These are phyloP conservation scores for Paramacrobiotus metropolitanus DNA, from an alignment of 1,140 invertebrate genomes.

Conservation along the genomic window DNA sequence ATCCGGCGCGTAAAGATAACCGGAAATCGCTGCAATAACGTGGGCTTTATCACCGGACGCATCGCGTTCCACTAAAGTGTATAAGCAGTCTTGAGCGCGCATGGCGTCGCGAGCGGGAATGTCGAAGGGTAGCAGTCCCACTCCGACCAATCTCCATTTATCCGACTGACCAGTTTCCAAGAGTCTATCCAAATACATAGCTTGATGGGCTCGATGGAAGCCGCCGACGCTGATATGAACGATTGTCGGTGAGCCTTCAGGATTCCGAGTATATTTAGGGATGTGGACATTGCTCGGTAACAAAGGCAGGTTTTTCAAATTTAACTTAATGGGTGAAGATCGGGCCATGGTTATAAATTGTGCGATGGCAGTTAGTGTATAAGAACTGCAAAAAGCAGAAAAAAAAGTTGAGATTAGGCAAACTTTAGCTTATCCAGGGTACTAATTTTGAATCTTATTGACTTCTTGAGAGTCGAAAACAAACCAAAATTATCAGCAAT, in stretches of 20 bases:
- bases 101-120: slow-evolving; percentile 2
- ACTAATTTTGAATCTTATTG: too few relatives aligned
- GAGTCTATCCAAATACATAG: neutral
- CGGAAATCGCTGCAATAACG: neutral
- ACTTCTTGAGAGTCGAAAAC: too few relatives aligned
- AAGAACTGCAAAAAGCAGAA: too few relatives aligned
- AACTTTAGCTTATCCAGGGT: too few relatives aligned
- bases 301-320: neutral
- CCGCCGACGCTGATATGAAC: slow-evolving; percentile 2
- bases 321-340: neutral
- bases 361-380: too few relatives aligned
- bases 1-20: neutral
- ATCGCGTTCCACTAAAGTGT: neutral
- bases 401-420: too few relatives aligned
- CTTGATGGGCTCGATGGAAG: slow-evolving; percentile 4
- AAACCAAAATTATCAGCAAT: too few relatives aligned
- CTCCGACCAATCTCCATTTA: neutral
- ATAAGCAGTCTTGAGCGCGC: neutral
- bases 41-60: neutral
- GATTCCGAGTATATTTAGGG: neutral
- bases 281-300: neutral
- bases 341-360: too few relatives aligned
- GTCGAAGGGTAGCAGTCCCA: neutral
- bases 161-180: neutral
- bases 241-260: neutral